Conservation (phyloP, 2,113 vertebrate genomes). For the Gasterosteus aculeatus region DNA sequence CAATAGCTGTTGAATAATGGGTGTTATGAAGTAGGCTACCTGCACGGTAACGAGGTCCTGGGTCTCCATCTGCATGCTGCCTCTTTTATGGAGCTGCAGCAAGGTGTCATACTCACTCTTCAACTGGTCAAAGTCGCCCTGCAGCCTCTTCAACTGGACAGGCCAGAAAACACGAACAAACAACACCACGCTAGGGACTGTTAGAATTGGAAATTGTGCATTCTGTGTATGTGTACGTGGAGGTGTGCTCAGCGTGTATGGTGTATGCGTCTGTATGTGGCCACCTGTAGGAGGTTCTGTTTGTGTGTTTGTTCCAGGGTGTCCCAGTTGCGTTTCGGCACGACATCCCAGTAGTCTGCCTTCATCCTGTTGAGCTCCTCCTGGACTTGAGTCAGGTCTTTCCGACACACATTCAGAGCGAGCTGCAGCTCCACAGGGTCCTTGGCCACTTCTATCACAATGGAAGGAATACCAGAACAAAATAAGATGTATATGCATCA, state of each 20-base stretch:
- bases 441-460: slow-evolving; percentile 53
- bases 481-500: background rate
- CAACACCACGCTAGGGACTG: background rate
- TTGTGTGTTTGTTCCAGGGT: slow-evolving; percentile 78
- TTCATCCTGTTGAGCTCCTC: slow-evolving; percentile 81
- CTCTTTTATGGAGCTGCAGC: slow-evolving; percentile 79
- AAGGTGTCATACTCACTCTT: slow-evolving; percentile 79
- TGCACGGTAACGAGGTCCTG: slow-evolving; percentile 54
- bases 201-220: background rate
- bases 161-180: background rate
- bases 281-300: slow-evolving; percentile 80
- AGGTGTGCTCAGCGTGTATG: background rate
- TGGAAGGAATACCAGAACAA: slow-evolving; percentile 2
- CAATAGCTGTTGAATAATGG: background rate
- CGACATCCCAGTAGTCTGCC: slow-evolving; percentile 84
- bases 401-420: slow-evolving; percentile 81
- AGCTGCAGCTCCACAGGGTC: slow-evolving; percentile 82
- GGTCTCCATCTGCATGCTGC: slow-evolving; percentile 60
- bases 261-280: background rate
- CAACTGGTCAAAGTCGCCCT: slow-evolving; percentile 79
- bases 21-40: slow-evolving; percentile 18
- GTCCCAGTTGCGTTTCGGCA: slow-evolving; percentile 85
- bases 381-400: slow-evolving; percentile 84
- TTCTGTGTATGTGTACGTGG: background rate
- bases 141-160: slow-evolving; percentile 78